Conservation (phyloP, 1,140 invertebrate species). For the Conus ventricosus region DNA sequence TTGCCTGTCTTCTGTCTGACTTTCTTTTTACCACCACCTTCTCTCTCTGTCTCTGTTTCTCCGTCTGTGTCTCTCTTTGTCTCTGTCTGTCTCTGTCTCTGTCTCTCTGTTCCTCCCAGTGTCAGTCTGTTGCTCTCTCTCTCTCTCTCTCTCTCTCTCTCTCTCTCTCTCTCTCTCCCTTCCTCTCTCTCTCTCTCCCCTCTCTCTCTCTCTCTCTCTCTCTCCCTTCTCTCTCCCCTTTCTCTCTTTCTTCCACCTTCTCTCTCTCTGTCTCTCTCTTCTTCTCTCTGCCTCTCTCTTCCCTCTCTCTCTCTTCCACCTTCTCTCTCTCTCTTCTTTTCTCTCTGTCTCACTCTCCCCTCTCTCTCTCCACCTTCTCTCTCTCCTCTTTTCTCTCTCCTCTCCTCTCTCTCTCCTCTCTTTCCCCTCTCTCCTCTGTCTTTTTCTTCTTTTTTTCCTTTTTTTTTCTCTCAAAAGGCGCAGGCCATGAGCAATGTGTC, state of each 20-base stretch:
- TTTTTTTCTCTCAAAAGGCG: no score
- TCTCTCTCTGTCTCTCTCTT: slow-evolving; percentile 29
- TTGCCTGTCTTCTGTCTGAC: not conserved
- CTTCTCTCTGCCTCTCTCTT: not conserved
- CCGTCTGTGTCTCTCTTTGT: slow-evolving; percentile 28
- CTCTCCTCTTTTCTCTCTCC: slow-evolving; percentile 22
- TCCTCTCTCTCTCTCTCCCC: no score
- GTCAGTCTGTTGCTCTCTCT: not conserved
- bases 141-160: slow-evolving; percentile 10
- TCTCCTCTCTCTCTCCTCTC: not conserved
- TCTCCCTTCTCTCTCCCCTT: no score
- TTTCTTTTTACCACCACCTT: not conserved
- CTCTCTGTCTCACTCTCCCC: slow-evolving; percentile 27
- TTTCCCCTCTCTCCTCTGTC: no score
- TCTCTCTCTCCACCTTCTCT: slow-evolving; percentile 9
- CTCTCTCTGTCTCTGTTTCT: slow-evolving; percentile 32
- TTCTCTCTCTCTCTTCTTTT: slow-evolving; percentile 25
- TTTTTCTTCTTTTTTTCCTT: no score
- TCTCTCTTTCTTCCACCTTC: not conserved
- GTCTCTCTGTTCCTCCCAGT: slow-evolving; percentile 5
- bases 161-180: slow-evolving; percentile 6
- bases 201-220: no score
- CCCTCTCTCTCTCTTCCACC: slow-evolving; percentile 34
- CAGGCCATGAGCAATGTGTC: no score
- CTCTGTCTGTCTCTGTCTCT: slow-evolving; percentile 28